Base-by-base conservation (phyloP, 1,140 invertebrate species). In the Vanessa tameamea region DNA sequence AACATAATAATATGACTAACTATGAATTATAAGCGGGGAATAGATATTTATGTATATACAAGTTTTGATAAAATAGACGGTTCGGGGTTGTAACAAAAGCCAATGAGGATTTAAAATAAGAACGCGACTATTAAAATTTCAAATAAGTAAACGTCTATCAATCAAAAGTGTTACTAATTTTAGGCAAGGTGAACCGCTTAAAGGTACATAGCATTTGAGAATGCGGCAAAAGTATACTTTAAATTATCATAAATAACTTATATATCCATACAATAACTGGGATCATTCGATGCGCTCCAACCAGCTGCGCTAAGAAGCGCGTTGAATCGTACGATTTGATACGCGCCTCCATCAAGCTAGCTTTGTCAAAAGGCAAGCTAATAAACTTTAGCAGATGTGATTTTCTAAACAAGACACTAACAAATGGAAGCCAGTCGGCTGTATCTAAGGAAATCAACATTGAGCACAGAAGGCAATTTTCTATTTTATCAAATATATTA, bases 301-400 rank as follows among this genome's bases (percentile, higher is more conserved):
- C 86, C 90, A 91, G 89, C 87, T 92, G 89, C 82, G 82, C 66
- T 89, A 90, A 92, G 90, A 84, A 91, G 87, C 84, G 80, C 72
- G 78, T 67, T 85, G 87, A 89, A 92, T 90, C 87, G 84, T 57
- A 65, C 88, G 82, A 92, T 92, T 92, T 86, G 89, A 87, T 90
- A 92, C 88, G 88, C 87, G 87, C 87, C 86, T 90, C 87, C 90
- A 90, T 92, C 89, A 90, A 87, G 78, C 79, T 81, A 70, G 81
- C 82, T 88, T 90, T 90, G 85, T 88, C 86, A 87, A 90, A 92
- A 89, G 84, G 77, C 83, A 82, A 79, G 80, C 83, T 89, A 90
- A 91, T 92, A 91, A 90, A 92, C 83, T 90, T 91, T 83, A 90
- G 87, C 88, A 92, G 88, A 92, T 90, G 89, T 89, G 88, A 90